These are phyloP conservation scores for Diogma glabrata DNA, from an alignment of 2,888 invertebrate species.

Conservation along the genomic window DNA sequence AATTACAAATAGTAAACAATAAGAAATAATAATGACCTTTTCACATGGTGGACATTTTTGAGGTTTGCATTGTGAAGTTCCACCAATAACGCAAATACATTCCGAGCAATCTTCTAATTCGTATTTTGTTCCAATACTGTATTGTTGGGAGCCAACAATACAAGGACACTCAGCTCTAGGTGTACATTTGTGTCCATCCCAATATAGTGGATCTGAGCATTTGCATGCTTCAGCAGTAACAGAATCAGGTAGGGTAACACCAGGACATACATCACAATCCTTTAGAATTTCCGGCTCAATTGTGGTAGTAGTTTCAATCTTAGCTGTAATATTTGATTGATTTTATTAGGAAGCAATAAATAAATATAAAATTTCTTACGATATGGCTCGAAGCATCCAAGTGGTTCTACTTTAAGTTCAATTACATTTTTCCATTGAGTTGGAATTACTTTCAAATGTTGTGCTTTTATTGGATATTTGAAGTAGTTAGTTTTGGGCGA, in stretches of 20 bases:
- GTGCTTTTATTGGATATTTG: conserved; percentile 57
- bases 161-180: conserved; percentile 66
- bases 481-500: conserved; percentile 53
- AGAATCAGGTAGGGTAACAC: conserved; percentile 31
- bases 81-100: conserved; percentile 68
- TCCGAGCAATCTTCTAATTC: conserved; percentile 62
- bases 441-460: conserved; percentile 60
- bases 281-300: conserved; percentile 12
- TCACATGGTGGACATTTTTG: conserved; percentile 57
- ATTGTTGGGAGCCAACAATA: conserved; percentile 50
- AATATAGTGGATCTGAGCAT: conserved; percentile 45
- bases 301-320: conserved; percentile 16
- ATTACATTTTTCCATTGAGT: conserved; percentile 60
- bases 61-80: conserved; percentile 54
- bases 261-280: conserved; percentile 41
- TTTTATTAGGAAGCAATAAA: conserved; percentile 19
- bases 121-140: conserved; percentile 57
- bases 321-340: conserved; percentile 13
- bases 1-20: conserved; percentile 21
- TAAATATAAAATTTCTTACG: too few species aligned
- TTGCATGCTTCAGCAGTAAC: conserved; percentile 35
- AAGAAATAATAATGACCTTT: conserved; percentile 18
- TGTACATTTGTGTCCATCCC: conserved; percentile 66
- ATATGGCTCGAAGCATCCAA: conserved; percentile 68
- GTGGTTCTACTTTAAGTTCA: conserved; percentile 61